Conservation (phyloP, 2,888 invertebrate genomes). For the Allygus modestus region DNA sequence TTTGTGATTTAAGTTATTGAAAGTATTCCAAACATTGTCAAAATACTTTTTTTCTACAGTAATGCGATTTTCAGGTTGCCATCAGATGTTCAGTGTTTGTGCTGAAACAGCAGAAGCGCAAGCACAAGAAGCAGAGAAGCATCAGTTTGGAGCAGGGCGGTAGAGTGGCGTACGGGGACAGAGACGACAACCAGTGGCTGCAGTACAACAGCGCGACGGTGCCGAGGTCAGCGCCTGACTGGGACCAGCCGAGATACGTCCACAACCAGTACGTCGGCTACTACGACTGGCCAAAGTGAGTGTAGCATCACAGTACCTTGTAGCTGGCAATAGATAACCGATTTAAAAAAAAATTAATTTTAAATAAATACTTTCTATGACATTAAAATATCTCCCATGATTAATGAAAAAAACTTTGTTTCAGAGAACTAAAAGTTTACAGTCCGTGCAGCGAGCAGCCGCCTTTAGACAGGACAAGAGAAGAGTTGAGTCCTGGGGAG, state of each 20-base stretch:
- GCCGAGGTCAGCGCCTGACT: slow-evolving; percentile 82
- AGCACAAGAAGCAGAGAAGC: slow-evolving; percentile 77
- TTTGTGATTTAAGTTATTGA: too few species aligned
- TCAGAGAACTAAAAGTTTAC: slow-evolving; percentile 79
- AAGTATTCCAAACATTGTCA: too few species aligned
- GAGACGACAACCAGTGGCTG: slow-evolving; percentile 86
- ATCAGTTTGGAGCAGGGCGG: slow-evolving; percentile 75
- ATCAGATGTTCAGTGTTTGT: slow-evolving; percentile 80
- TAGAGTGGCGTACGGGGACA: slow-evolving; percentile 68
- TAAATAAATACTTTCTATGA: too few species aligned
- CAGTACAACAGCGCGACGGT: slow-evolving; percentile 81
- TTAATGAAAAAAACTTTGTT: too few species aligned
- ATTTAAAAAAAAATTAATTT: too few species aligned
- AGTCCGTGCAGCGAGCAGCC: slow-evolving; percentile 83
- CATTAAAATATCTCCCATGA: too few species aligned
- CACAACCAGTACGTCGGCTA: slow-evolving; percentile 82
- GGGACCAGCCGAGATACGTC: slow-evolving; percentile 85
- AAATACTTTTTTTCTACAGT: too few species aligned
- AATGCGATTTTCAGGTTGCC: slow-evolving; percentile 78
- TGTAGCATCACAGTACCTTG: too few species aligned
- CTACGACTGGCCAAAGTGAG: slow-evolving; percentile 77
- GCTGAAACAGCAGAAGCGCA: slow-evolving; percentile 85
- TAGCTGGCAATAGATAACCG: too few species aligned
- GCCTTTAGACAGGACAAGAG: slow-evolving; percentile 76
- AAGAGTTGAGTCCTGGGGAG: slow-evolving; percentile 82